These are phyloP conservation scores for Lasioglossum oenotherae DNA, from an alignment of 2,888 invertebrate genomes.

Conservation along the genomic window DNA sequence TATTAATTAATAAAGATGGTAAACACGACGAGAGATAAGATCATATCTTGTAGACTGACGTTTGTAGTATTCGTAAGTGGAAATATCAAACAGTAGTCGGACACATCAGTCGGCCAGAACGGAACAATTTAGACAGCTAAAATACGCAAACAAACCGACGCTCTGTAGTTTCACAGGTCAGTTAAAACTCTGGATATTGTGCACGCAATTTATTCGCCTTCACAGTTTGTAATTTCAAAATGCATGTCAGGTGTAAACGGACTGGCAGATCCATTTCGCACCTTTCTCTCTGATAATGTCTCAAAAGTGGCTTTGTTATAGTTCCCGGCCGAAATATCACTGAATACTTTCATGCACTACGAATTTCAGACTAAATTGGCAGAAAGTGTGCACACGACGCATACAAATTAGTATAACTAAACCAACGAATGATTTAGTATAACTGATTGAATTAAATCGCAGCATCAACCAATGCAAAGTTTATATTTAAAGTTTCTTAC, in stretches of 20 bases:
- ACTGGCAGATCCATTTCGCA: constrained; percentile 15
- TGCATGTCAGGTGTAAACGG: constrained; percentile 28
- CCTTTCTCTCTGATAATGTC: neutral
- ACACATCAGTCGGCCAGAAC: neutral
- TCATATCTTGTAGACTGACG: neutral
- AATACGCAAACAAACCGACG: neutral
- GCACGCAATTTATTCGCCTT: constrained; percentile 14
- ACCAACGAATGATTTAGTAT: neutral
- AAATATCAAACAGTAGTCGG: neutral
- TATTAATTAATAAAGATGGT: neutral
- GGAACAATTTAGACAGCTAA: neutral
- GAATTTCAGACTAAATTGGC: neutral
- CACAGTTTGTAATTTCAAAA: neutral
- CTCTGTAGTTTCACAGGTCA: neutral
- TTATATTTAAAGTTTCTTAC: neutral
- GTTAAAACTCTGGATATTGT: constrained; percentile 6
- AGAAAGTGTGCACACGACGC: neutral
- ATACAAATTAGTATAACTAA: neutral
- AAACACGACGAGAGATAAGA: neutral
- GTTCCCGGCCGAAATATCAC: neutral
- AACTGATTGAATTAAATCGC: neutral
- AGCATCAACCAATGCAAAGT: neutral
- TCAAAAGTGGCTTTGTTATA: constrained; percentile 20
- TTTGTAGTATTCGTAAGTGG: neutral
- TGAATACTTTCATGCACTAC: neutral